Conservation (phyloP, 1,140 invertebrate genomes). For the Gryon sp. region DNA sequence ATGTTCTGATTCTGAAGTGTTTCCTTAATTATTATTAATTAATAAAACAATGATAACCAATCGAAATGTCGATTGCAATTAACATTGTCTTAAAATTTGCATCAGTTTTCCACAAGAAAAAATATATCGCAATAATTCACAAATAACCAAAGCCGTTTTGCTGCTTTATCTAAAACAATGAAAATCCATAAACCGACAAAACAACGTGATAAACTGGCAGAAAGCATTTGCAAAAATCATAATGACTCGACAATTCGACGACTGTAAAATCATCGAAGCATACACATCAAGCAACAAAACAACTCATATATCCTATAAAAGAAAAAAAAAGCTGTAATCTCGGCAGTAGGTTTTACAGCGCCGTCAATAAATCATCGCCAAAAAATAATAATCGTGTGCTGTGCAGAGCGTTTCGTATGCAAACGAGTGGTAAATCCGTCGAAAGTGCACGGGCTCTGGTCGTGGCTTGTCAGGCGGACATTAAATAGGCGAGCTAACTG, state of each 20-base stretch:
- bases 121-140: no score
- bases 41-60: no score
- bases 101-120: no score
- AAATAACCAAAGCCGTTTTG: no score
- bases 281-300: neutral
- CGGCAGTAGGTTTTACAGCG: neutral
- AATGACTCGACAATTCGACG: slow-evolving; percentile 18
- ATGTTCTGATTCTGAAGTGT: no score
- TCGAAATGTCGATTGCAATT: no score
- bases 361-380: slow-evolving; percentile 37
- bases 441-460: slow-evolving; percentile 20
- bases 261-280: neutral
- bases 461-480: slow-evolving; percentile 45
- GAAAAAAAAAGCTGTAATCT: neutral
- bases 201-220: no score
- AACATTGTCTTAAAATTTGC: no score
- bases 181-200: no score
- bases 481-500: slow-evolving; percentile 64
- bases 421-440: slow-evolving; percentile 34
- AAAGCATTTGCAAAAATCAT: slow-evolving; percentile 2
- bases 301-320: neutral
- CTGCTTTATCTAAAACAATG: no score
- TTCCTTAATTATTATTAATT: no score
- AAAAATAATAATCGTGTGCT: slow-evolving; percentile 37
- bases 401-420: slow-evolving; percentile 19